phyloP scores from a whole-genome alignment of 2,797 vertebrate species.

The Anguilla anguilla region DNA sequence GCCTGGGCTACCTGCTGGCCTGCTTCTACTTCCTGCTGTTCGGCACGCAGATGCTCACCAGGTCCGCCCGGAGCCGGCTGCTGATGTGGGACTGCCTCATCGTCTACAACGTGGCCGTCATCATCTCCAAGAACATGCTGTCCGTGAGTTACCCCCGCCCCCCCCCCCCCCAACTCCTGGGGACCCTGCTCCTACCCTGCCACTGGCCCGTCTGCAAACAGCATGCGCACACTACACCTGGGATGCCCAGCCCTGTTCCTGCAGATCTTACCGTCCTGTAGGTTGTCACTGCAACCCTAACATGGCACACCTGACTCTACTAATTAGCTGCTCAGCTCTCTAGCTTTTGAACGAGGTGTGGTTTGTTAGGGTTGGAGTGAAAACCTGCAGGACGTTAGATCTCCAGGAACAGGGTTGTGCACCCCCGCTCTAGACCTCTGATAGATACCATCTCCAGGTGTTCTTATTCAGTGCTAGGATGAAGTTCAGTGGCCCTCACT shows the following conservation, averaged over 20 bases:
- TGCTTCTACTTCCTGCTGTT: slow-evolving; percentile 93
- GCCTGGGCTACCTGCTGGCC: slow-evolving; percentile 89
- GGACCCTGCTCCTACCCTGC: neutral
- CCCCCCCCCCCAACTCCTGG: neutral
- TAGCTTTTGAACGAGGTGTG: too few relatives aligned
- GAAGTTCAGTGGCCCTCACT: neutral
- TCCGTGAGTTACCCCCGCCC: slow-evolving; percentile 76
- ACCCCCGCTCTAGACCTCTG: neutral
- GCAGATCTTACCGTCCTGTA: too few relatives aligned
- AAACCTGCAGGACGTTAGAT: too few relatives aligned
- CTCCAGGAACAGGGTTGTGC: too few relatives aligned
- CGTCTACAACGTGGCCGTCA: slow-evolving; percentile 90
- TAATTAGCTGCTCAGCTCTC: too few relatives aligned
- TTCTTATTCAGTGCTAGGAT: neutral
- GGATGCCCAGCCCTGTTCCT: too few relatives aligned
- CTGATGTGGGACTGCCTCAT: slow-evolving; percentile 95
- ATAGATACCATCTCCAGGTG: neutral
- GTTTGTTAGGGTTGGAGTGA: too few relatives aligned
- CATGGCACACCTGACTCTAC: too few relatives aligned
- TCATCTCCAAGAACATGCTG: slow-evolving; percentile 89
- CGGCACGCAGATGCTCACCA: slow-evolving; percentile 78
- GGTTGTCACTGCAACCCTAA: too few relatives aligned
- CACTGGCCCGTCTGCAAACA: neutral
- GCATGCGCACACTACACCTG: too few relatives aligned
- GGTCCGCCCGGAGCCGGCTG: slow-evolving; percentile 74